Conservation (phyloP, 2,113 vertebrate species). For the Pangasianodon gigas region DNA sequence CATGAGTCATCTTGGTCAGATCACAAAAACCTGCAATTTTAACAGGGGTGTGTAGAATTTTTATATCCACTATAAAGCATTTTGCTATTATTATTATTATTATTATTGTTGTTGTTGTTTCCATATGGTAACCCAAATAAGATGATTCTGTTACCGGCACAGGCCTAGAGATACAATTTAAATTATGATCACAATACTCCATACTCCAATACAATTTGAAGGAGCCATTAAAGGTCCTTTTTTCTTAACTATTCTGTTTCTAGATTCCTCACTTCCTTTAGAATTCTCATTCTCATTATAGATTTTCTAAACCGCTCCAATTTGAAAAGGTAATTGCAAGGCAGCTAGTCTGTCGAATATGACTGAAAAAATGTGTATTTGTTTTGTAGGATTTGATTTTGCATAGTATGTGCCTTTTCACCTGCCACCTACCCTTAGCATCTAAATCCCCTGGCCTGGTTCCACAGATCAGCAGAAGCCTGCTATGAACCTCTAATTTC, state of each 20-base stretch:
- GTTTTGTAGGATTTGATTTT: not conserved
- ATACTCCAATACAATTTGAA: not conserved
- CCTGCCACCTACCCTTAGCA: not conserved
- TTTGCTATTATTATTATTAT: no score
- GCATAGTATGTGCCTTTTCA: not conserved
- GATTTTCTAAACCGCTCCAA: not conserved
- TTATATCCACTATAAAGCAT: not conserved
- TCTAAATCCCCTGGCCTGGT: not conserved
- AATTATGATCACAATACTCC: not conserved
- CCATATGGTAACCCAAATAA: not conserved
- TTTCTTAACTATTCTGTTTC: not conserved
- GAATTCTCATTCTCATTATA: not conserved
- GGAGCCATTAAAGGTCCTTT: not conserved
- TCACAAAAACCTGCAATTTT: not conserved
- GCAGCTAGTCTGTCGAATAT: not conserved
- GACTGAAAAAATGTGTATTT: not conserved
- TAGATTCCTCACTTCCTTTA: not conserved
- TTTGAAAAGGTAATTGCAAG: not conserved
- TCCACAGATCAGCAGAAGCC: not conserved
- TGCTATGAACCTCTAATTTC: constrained; percentile 4
- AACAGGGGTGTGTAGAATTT: not conserved
- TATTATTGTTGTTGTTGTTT: not conserved
- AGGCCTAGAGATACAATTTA: not conserved
- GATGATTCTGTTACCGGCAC: not conserved
- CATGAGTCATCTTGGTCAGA: not conserved